Percentiles rank a stretch among this genome's conserved stretches.
These are phyloP conservation scores for Melieria omissa DNA, from an alignment of 2,888 invertebrate genomes.

Conservation along the genomic window DNA sequence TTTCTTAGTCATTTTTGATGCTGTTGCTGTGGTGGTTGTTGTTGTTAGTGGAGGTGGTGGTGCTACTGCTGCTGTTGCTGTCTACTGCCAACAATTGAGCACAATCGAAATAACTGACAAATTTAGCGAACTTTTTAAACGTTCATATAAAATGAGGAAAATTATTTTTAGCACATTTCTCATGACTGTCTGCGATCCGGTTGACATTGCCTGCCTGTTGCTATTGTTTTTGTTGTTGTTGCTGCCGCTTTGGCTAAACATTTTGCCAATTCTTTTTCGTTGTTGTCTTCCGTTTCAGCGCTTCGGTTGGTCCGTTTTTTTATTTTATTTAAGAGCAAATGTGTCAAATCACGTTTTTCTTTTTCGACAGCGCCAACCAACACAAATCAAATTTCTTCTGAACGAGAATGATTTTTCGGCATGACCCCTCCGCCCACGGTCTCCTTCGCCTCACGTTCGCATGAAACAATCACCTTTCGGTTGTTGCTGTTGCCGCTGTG, in stretches of 20 bases:
- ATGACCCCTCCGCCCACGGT: too few relatives aligned
- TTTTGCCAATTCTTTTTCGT: too few relatives aligned
- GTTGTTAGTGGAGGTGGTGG: neutral
- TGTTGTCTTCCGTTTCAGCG: too few relatives aligned
- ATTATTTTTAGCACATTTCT: conserved; percentile 36
- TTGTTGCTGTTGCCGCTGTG: too few relatives aligned
- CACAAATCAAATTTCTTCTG: too few relatives aligned
- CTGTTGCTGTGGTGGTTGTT: neutral
- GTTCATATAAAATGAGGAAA: conserved; percentile 30
- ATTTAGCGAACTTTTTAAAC: conserved; percentile 25
- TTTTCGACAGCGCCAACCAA: too few relatives aligned
- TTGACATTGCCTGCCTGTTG: neutral
- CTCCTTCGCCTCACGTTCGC: too few relatives aligned
- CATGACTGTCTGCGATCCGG: conserved; percentile 32
- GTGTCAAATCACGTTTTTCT: too few relatives aligned
- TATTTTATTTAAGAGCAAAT: too few relatives aligned
- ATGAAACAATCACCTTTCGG: too few relatives aligned
- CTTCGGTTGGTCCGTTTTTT: too few relatives aligned
- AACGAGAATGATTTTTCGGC: too few relatives aligned
- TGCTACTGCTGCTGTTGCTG: conserved; percentile 3
- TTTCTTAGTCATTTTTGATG: conserved; percentile 1
- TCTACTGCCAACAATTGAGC: conserved; percentile 33
- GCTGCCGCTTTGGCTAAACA: neutral
- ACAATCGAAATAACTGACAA: conserved; percentile 21
- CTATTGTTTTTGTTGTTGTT: neutral